These are phyloP conservation scores for Fregetta grallaria DNA, from an alignment of 2,113 vertebrate genomes.

Conservation along the genomic window DNA sequence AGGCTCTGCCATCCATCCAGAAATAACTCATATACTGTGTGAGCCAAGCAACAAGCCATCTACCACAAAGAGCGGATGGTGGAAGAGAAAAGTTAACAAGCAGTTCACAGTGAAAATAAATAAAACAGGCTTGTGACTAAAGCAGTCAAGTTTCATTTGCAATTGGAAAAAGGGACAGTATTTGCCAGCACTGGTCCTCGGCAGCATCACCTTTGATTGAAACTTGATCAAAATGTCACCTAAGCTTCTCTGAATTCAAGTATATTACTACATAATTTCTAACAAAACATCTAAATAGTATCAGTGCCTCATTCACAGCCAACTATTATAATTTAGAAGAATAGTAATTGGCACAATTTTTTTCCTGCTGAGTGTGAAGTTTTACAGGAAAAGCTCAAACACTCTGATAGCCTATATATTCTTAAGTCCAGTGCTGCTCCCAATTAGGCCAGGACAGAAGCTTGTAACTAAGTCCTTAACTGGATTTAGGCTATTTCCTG, in stretches of 20 bases:
- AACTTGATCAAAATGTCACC: background rate
- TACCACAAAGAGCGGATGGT: background rate
- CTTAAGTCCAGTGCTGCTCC: background rate
- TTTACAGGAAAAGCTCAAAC: background rate
- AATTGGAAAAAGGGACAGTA: background rate
- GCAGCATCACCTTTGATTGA: background rate
- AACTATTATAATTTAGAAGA: background rate
- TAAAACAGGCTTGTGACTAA: background rate
- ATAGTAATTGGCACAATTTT: background rate
- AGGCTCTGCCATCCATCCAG: background rate
- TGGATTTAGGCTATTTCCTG: background rate
- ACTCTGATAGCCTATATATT: background rate
- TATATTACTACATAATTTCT: background rate
- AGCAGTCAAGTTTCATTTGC: background rate
- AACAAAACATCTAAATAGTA: background rate
- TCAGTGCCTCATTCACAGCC: background rate
- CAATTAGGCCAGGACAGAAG: background rate
- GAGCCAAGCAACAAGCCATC: background rate
- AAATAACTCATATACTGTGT: background rate
- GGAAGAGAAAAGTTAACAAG: background rate
- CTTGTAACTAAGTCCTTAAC: background rate
- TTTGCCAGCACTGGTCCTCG: background rate
- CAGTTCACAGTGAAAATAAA: background rate
- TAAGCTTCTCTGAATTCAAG: background rate
- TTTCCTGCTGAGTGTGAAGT: background rate